Evolutionary conservation across 2,797 vertebrate genomes (phyloP).

Genomic region (Protonibea diacanthus): DNA sequence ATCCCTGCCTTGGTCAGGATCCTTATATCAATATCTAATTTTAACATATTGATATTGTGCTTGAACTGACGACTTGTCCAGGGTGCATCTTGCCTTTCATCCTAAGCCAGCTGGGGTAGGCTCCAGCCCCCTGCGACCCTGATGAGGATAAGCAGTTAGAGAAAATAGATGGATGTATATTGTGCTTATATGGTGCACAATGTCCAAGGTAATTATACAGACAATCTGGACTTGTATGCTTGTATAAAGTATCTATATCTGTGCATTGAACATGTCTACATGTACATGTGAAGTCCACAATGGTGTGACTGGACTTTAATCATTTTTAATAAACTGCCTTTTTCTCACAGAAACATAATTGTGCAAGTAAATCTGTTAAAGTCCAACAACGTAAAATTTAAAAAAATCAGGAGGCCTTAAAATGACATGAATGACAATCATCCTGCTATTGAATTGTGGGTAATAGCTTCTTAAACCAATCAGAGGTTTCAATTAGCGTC

Average conservation of each 20-base stretch:
- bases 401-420: not conserved
- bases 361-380: not conserved
- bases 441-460: conserved; percentile 33
- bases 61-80: no score
- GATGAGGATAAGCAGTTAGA: no score
- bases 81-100: no score
- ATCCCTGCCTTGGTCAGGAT: not conserved
- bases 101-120: no score
- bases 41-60: not conserved
- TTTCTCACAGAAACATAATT: no score
- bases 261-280: no score
- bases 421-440: not conserved
- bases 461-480: conserved; percentile 56
- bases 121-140: no score
- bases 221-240: not conserved
- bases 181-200: not conserved
- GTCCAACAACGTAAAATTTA: not conserved
- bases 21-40: not conserved
- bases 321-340: no score
- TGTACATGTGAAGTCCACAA: no score
- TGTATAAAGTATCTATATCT: no score
- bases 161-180: no score
- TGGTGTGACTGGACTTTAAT: no score
- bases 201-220: not conserved
- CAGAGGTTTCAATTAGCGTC: conserved; percentile 57